Base-by-base conservation (phyloP, 2,888 invertebrate species). In the Bombyx huttoni region DNA sequence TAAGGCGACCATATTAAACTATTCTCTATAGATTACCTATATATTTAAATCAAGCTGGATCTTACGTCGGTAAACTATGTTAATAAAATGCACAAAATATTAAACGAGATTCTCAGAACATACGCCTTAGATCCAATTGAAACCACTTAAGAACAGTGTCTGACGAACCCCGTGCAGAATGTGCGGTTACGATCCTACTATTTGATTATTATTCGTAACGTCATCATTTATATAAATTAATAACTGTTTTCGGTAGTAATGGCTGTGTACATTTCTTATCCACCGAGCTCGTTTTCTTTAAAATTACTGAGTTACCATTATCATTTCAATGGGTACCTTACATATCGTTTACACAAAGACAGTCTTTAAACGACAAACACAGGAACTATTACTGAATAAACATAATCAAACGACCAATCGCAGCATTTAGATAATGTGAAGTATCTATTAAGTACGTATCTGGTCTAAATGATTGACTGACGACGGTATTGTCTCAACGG, bases 391-490 rank as follows among this genome's bases (percentile, higher is more conserved):
- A 68, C 65, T 12, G 40, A 75, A 75, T 74, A 78, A 80, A 79
- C 64, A 78, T 73, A 77, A 78, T 78, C 72, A 64, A 68, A 54
- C 60, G 64, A 66, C 81, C 83, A 81, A 83, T 83, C 76, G 68
- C 66, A 71, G 65, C 73, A 75, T 75, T 74, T 65, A 73, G 81
- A 82, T 83, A 82, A 60, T 64, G 68, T 64, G 56, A 64, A 55
- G 56, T 58, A 56, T 56, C 54, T 52, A 61, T 56, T 70, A 68
- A 63, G 65, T 61, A 59, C 54, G 58, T 74, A 75, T 76, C 73
- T 65, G 70, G 63, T 63, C 71, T 68, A 68, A 74, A 70, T 73
- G 68, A 72, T 68, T 70, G 64, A 65, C 58, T 67, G 63, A 65
- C 63, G 63, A 59, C 60, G 61, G 63, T 71, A 79, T 84, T 82